Percentiles rank a stretch among this genome's conserved stretches.
Evolutionary conservation across 2,797 vertebrate species (phyloP).

Genomic region (Uromys caudimaculatus): DNA sequence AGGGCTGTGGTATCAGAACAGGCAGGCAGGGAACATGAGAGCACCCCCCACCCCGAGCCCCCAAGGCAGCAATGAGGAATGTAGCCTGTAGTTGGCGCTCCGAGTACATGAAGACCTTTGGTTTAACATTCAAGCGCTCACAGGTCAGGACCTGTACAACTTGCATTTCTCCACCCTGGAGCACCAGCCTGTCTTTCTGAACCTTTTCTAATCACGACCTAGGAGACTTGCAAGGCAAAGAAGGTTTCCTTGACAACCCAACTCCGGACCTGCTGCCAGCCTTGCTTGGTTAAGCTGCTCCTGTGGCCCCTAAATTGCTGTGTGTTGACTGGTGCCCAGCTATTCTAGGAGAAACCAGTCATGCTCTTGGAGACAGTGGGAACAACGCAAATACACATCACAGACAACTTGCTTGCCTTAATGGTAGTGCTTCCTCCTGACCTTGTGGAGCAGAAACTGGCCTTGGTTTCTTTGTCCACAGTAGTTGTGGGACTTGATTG

Average conservation of each 20-base stretch:
- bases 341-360: neutral
- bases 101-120: neutral
- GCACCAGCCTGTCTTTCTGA: constrained; percentile 10
- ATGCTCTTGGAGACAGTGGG: neutral
- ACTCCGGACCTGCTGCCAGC: neutral
- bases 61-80: neutral
- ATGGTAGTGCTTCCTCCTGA: neutral
- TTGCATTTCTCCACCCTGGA: neutral
- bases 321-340: neutral
- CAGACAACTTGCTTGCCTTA: neutral
- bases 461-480: neutral
- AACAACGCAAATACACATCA: accelerated
- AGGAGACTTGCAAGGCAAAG: neutral
- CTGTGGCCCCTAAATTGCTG: neutral
- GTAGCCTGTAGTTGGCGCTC: neutral
- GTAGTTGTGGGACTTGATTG: neutral
- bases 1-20: neutral
- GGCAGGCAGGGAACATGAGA: no score
- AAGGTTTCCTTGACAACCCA: constrained; percentile 8
- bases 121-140: neutral
- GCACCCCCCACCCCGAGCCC: neutral
- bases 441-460: neutral
- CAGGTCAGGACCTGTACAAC: neutral
- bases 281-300: neutral
- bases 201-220: neutral